A percentile compares a stretch with the other conserved stretches of the same genome.
Conservation (phyloP, 2,113 vertebrate genomes). For the Chlamydotis undulata region DNA sequence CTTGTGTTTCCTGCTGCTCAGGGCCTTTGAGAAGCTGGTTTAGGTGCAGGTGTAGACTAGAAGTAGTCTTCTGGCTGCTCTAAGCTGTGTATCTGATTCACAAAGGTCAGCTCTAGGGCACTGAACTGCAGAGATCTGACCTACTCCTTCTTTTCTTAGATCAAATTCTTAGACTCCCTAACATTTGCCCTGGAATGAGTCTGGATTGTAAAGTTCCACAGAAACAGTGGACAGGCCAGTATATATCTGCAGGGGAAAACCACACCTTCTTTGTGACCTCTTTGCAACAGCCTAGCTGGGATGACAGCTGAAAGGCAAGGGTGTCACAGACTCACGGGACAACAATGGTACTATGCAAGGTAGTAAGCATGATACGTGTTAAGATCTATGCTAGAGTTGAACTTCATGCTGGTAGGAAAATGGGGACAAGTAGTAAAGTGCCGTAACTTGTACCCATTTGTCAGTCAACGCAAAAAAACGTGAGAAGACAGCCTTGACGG, state of each 20-base stretch:
- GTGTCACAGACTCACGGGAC: not conserved
- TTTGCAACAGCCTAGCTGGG: not conserved
- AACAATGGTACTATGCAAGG: constrained; percentile 43
- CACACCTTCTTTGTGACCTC: not conserved
- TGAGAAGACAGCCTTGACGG: not conserved
- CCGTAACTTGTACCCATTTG: not conserved
- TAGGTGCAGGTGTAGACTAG: not conserved
- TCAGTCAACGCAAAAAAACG: not conserved
- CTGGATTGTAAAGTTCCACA: not conserved
- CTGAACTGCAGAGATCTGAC: not conserved
- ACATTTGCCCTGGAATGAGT: not conserved
- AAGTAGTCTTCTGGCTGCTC: not conserved
- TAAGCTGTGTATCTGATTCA: not conserved
- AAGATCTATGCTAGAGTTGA: not conserved
- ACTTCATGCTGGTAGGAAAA: not conserved
- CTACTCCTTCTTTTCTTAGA: not conserved
- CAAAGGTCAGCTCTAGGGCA: not conserved
- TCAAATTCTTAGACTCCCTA: not conserved
- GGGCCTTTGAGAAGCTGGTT: not conserved
- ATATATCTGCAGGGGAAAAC: not conserved
- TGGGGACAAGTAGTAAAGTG: not conserved
- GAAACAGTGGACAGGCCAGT: not conserved
- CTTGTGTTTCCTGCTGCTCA: not conserved
- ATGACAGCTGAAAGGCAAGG: not conserved
- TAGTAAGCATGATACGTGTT: not conserved